These are phyloP conservation scores for Lymantria dispar DNA, from an alignment of 2,888 invertebrate genomes.

Conservation along the genomic window DNA sequence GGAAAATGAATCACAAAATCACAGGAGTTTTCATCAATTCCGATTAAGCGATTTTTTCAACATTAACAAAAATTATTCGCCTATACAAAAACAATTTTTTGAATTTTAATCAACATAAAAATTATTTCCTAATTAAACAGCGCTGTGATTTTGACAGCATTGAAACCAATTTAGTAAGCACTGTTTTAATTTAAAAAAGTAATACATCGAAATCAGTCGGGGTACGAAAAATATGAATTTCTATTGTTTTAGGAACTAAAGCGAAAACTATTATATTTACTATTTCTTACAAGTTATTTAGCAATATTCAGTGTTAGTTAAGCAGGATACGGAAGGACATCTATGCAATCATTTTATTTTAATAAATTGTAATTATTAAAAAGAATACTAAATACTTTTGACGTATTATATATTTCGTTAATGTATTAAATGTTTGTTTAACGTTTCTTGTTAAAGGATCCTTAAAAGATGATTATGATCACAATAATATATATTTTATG, in stretches of 20 bases:
- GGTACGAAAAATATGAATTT: constrained; percentile 42
- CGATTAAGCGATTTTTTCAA: constrained; percentile 33
- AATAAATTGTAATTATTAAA: no score
- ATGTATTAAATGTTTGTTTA: no score
- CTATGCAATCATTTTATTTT: neutral
- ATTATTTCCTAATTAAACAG: neutral
- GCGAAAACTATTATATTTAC: constrained; percentile 1
- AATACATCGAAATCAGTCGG: constrained; percentile 59
- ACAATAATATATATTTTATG: no score
- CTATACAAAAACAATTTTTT: neutral
- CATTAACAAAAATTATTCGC: constrained; percentile 2
- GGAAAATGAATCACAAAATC: constrained; percentile 27
- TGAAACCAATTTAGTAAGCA: neutral
- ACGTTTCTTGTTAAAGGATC: no score
- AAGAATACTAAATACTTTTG: no score
- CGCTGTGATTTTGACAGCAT: neutral
- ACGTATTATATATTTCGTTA: no score
- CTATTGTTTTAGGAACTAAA: constrained; percentile 33
- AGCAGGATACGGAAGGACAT: constrained; percentile 1
- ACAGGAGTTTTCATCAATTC: constrained; percentile 39
- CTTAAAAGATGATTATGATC: no score
- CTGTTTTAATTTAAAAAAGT: constrained; percentile 30
- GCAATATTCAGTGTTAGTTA: neutral
- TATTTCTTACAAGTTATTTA: constrained; percentile 2
- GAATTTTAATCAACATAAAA: neutral